Evolutionary conservation across 2,113 vertebrate species (phyloP).

Genomic region (Sitta europaea): DNA sequence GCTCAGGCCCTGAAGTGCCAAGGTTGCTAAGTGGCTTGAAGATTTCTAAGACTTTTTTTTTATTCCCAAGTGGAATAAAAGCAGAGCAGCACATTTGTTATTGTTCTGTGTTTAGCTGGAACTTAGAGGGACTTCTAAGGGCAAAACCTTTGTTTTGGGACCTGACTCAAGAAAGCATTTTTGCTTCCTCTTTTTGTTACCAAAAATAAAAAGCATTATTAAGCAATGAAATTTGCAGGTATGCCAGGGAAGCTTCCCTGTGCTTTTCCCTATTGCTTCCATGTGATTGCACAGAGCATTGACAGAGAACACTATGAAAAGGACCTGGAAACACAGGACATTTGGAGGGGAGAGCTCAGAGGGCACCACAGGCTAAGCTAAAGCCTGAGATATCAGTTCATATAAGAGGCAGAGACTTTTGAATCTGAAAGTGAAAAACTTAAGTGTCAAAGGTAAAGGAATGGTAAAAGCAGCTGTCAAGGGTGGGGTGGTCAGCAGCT

Average conservation of each 20-base stretch:
- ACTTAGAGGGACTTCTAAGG: background rate
- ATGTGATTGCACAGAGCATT: background rate
- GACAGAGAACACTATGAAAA: background rate
- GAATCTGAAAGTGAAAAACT: background rate
- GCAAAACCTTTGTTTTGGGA: background rate
- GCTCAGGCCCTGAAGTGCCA: background rate
- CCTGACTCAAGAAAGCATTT: background rate
- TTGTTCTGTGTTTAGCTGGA: background rate
- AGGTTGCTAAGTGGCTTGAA: background rate
- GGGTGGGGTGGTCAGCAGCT: background rate
- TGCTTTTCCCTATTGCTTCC: background rate
- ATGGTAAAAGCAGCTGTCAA: background rate
- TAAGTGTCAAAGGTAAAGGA: background rate
- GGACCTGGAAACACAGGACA: fast-evolving
- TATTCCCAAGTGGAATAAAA: background rate
- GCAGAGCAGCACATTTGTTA: background rate
- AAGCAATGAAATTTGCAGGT: background rate
- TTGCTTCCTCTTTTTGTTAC: background rate
- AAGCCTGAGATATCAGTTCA: background rate
- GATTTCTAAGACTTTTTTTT: background rate
- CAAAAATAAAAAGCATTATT: background rate
- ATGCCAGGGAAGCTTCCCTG: background rate
- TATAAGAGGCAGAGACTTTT: background rate
- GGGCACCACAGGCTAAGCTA: background rate
- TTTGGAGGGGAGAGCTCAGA: background rate